Evolutionary conservation across 2,113 vertebrate species (phyloP).

Genomic region (Erythrocercus mccallii): DNA sequence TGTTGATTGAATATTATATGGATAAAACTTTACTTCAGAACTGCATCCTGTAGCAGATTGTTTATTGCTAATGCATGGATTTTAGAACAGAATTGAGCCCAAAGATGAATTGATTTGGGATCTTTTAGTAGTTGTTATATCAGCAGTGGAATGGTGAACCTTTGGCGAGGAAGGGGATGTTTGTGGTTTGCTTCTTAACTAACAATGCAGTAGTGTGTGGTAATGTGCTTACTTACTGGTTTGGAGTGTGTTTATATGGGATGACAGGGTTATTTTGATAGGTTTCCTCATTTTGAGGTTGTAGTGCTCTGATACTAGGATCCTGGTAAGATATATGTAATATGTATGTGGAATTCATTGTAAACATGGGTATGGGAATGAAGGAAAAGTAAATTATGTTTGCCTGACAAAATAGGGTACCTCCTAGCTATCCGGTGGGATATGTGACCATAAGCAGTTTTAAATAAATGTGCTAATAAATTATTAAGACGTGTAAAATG

Average conservation of each 20-base stretch:
- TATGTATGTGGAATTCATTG: background rate
- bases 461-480: background rate
- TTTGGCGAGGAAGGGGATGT: background rate
- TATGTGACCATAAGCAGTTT: background rate
- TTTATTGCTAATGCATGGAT: background rate
- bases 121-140: background rate
- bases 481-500: background rate
- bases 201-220: background rate
- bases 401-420: background rate
- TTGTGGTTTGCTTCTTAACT: background rate
- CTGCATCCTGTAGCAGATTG: background rate
- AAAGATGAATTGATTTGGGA: background rate
- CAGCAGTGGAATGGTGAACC: background rate
- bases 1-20: background rate
- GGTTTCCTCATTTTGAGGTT: background rate
- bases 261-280: background rate
- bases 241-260: background rate
- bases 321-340: background rate
- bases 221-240: background rate
- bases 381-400: background rate
- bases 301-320: background rate
- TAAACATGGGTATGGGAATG: background rate
- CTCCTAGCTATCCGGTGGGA: background rate
- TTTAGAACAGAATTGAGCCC: background rate
- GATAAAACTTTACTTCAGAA: background rate